Conservation (phyloP, 2,888 invertebrate species). For the Zele albiditarsus region DNA sequence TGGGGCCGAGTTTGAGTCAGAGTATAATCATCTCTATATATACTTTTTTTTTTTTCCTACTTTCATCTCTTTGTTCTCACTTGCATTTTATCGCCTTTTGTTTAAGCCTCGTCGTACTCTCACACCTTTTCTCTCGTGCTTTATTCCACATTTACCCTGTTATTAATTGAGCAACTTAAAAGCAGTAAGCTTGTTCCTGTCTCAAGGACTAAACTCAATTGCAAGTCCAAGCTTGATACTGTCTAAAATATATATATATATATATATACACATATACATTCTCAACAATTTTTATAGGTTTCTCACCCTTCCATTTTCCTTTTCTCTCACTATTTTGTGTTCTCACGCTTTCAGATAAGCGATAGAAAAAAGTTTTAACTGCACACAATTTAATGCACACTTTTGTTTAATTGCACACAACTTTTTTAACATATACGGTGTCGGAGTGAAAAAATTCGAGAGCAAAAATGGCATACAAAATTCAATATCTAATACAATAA, state of each 20-base stretch:
- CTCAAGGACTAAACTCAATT: constrained; percentile 32
- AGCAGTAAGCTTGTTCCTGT: constrained; percentile 12
- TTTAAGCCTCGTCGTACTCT: neutral
- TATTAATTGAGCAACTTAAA: constrained; percentile 36
- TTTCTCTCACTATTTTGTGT: neutral
- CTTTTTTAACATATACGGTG: neutral
- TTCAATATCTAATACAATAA: neutral
- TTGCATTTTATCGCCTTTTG: constrained; percentile 6
- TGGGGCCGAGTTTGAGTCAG: neutral
- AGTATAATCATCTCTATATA: constrained; percentile 12
- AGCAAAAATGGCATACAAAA: neutral
- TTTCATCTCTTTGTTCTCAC: constrained; percentile 10
- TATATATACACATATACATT: constrained; percentile 10
- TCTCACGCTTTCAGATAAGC: neutral
- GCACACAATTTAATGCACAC: constrained; percentile 2
- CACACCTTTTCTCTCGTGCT: neutral
- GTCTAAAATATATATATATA: constrained; percentile 1
- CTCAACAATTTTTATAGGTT: constrained; percentile 14
- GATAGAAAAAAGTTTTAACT: constrained; percentile 19
- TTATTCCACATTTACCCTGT: constrained; percentile 27
- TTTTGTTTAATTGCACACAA: too few species aligned
- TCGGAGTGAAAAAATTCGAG: neutral
- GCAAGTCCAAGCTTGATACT: constrained; percentile 5
- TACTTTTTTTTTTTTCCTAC: constrained; percentile 1
- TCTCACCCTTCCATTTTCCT: neutral